phyloP scores from a whole-genome alignment of 1,140 invertebrate genomes.

The Pentalonia nigronervosa region DNA sequence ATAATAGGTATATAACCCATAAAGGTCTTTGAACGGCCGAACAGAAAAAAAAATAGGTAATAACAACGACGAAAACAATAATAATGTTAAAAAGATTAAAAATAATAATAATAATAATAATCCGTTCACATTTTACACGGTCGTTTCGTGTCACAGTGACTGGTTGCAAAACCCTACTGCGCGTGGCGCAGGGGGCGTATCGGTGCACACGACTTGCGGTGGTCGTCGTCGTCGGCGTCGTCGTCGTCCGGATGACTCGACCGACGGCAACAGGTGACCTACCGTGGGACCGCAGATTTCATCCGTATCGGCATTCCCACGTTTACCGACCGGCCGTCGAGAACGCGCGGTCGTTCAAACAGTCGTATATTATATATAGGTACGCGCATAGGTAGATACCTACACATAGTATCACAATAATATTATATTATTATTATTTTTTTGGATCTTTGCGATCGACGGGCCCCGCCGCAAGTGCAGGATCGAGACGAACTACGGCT shows the following conservation, averaged over 20 bases:
- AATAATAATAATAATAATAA: too few species aligned
- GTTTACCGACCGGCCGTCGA: neutral
- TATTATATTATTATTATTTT: neutral
- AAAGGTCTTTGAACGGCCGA: neutral
- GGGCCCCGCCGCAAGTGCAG: neutral
- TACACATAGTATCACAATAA: neutral
- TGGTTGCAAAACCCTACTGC: slow-evolving; percentile 34
- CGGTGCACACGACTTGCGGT: slow-evolving; percentile 53
- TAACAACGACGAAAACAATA: neutral
- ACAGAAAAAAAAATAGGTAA: neutral
- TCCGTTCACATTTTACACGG: slow-evolving; percentile 25
- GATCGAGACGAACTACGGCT: neutral
- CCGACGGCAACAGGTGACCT: slow-evolving; percentile 54
- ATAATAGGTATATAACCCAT: neutral
- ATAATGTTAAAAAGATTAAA: neutral
- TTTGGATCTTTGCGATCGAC: neutral
- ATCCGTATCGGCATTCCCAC: slow-evolving; percentile 54
- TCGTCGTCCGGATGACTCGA: neutral
- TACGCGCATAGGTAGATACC: neutral
- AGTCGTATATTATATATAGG: neutral
- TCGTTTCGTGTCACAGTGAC: slow-evolving; percentile 48
- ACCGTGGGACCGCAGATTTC: slow-evolving; percentile 50
- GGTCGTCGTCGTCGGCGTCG: neutral
- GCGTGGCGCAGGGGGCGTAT: neutral
- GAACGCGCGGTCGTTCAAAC: neutral